Evolutionary conservation across 2,888 invertebrate genomes (phyloP).

Genomic region (Pecten maximus): DNA sequence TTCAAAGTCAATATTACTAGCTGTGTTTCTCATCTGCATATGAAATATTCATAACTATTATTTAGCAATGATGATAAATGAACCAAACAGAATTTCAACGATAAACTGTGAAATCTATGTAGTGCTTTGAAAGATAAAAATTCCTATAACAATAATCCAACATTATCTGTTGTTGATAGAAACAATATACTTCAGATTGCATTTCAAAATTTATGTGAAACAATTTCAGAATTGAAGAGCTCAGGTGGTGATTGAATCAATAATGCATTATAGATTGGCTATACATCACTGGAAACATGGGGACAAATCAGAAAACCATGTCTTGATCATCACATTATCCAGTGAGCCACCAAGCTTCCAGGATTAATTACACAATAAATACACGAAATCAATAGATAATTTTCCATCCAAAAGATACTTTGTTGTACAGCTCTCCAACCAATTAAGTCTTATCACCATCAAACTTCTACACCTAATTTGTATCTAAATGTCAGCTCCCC

Average conservation of each 20-base stretch:
- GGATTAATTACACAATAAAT: conserved; percentile 14
- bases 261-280: not conserved
- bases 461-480: conserved; percentile 13
- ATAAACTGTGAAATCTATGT: too few species aligned
- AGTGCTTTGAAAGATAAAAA: too few species aligned
- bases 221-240: not conserved
- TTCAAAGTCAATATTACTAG: too few species aligned
- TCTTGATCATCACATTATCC: not conserved
- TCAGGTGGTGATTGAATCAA: not conserved
- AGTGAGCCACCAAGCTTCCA: not conserved
- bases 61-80: too few species aligned
- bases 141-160: too few species aligned
- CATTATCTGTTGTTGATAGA: too few species aligned
- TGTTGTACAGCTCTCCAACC: not conserved
- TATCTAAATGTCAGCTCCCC: not conserved
- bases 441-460: conserved; percentile 17
- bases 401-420: not conserved
- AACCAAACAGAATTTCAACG: too few species aligned
- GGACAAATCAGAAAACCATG: not conserved
- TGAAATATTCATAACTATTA: too few species aligned
- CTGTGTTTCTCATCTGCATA: too few species aligned
- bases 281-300: not conserved
- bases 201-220: not conserved
- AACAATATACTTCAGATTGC: not conserved
- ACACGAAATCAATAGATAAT: not conserved